These are phyloP conservation scores for Uromys caudimaculatus DNA, from an alignment of 2,797 vertebrate species.

Conservation along the genomic window DNA sequence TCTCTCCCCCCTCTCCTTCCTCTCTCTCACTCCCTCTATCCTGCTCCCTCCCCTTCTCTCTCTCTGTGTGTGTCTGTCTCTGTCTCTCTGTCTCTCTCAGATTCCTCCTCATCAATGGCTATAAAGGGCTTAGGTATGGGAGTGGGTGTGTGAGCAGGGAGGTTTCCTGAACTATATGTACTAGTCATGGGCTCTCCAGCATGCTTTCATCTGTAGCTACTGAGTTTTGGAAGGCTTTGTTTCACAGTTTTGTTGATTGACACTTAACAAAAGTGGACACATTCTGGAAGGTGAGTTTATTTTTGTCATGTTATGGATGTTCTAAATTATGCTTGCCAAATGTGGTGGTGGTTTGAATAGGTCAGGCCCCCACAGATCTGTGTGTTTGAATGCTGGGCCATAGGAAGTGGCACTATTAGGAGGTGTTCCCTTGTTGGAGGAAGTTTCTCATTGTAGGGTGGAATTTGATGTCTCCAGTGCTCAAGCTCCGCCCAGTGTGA, in stretches of 20 bases:
- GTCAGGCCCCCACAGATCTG: not conserved
- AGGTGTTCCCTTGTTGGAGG: not conserved
- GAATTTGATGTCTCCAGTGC: not conserved
- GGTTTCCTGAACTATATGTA: rapidly evolving
- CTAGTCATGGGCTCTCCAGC: not conserved
- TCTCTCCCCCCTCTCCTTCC: no score
- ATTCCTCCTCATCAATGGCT: not conserved
- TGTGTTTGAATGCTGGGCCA: not conserved
- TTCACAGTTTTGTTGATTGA: not conserved
- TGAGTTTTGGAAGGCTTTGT: not conserved
- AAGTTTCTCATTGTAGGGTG: not conserved
- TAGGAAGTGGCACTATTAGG: not conserved
- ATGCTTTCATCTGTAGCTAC: not conserved
- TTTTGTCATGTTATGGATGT: no score
- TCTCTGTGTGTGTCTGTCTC: not conserved
- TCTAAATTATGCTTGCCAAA: not conserved
- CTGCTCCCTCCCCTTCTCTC: not conserved
- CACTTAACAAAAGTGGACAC: not conserved
- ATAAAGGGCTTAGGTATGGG: not conserved
- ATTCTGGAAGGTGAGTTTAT: not conserved
- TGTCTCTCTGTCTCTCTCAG: not conserved
- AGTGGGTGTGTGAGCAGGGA: no score
- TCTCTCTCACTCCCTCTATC: no score
- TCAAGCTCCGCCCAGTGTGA: not conserved
- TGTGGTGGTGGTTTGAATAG: not conserved